Evolutionary conservation across 1,140 invertebrate species (phyloP).

Genomic region (Penaeus indicus): DNA sequence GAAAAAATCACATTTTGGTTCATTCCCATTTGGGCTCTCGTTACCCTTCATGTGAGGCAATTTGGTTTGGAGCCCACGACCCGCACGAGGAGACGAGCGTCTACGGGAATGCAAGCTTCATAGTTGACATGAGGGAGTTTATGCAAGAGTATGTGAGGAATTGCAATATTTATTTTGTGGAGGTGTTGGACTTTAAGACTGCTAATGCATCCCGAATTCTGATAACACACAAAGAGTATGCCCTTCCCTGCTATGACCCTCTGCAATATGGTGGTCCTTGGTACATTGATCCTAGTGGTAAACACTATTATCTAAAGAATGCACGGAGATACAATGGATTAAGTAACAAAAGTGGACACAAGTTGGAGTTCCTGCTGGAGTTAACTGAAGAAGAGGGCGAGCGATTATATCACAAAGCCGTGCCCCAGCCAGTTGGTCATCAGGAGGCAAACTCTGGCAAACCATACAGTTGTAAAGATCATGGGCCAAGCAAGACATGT

Average conservation of each 20-base stretch:
- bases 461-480: too few relatives aligned
- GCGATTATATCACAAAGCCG: background rate
- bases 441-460: background rate
- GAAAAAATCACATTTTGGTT: background rate
- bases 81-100: background rate
- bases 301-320: background rate
- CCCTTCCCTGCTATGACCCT: background rate
- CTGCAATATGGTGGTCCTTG: background rate
- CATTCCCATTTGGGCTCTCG: too few relatives aligned
- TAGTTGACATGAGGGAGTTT: background rate
- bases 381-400: background rate
- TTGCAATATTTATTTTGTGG: background rate
- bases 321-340: background rate
- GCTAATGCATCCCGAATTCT: background rate
- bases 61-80: background rate
- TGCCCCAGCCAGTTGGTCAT: background rate
- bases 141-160: background rate
- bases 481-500: too few relatives aligned
- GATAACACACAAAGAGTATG: background rate
- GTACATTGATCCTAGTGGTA: background rate
- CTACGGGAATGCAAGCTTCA: conserved; percentile 2
- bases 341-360: background rate
- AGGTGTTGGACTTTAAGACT: background rate
- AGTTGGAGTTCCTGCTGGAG: background rate
- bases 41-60: background rate